These are phyloP conservation scores for Zelostemma sp. DNA, from an alignment of 1,140 invertebrate species.

Conservation along the genomic window DNA sequence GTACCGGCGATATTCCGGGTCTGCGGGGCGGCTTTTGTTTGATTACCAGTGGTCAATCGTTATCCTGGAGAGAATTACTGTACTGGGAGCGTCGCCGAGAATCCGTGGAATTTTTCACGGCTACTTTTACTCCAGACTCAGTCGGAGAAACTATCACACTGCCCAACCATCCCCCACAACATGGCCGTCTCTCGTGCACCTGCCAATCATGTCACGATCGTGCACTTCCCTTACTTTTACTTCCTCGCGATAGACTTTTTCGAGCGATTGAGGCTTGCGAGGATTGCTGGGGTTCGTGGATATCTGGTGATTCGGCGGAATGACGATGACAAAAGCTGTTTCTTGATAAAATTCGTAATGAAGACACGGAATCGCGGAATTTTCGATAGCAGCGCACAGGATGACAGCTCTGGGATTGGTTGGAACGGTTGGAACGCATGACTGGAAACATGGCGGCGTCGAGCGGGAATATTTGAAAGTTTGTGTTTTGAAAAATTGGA, in stretches of 20 bases:
- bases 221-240: not conserved
- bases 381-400: too few relatives aligned
- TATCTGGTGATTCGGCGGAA: too few relatives aligned
- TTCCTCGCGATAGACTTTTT: not conserved
- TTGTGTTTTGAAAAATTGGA: too few relatives aligned
- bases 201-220: conserved; percentile 13
- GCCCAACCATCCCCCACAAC: conserved; percentile 19
- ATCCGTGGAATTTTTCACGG: not conserved
- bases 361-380: too few relatives aligned
- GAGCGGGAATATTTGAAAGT: too few relatives aligned
- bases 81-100: not conserved
- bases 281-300: not conserved
- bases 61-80: not conserved
- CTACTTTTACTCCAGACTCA: conserved; percentile 10
- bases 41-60: conserved; percentile 19
- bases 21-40: not conserved
- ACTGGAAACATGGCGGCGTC: too few relatives aligned
- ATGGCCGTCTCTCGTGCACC: conserved; percentile 20
- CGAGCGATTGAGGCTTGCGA: not conserved
- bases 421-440: too few relatives aligned
- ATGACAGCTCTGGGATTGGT: too few relatives aligned
- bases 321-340: too few relatives aligned
- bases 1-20: conserved; percentile 1
- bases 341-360: too few relatives aligned
- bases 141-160: conserved; percentile 22